Base-by-base conservation (phyloP, 2,888 invertebrate genomes). In the Octodonta nipae region DNA sequence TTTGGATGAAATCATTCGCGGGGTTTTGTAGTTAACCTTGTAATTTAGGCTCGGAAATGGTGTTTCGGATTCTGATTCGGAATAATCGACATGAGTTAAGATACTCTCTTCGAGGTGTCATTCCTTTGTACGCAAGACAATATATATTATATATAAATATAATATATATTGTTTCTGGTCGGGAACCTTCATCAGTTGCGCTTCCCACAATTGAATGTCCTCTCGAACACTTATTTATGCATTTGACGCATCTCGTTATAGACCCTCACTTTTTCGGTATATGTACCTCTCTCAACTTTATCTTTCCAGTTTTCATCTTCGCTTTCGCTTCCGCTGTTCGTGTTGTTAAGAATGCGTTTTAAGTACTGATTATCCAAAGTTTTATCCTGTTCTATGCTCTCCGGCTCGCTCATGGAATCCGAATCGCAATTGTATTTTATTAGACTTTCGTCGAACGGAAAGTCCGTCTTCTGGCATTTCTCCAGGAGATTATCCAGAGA, bases 241-340 rank as follows among this genome's bases (percentile, higher is more conserved):
- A n/a, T n/a, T n/a, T 71, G 1, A 75, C 75, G 29, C 75, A 75
- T 51, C 71, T 70, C 0, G 75, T 75, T 52, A n/a, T 76, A 76
- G 42, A 73, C 68, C 38, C 70, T 66, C 1, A 75, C 74, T 54
- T 75, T 73, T 47, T 73, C 73, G 1, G 71, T 66, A 36, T 69
- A 68, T 26, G 66, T 69, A 1, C 70, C 71, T 14, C 68, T 58
- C 52, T 75, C 74, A 15, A 74, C 67, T 41, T 71, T 64, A 27
- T 63, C 65, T 25, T 67, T 60, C 72, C 73, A 73, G 36, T 68
- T 70, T 45, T 75, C 74, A 40, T 74, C 75, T 51, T 74, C 74
- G 1, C 73, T 72, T 49, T 73, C 73, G 16, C 73, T 72, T 24
- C 66, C 69, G 3, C 71, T 70, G 40, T 66, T 61, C 30, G 49